A percentile compares a stretch with the other conserved stretches of the same genome.
phyloP scores from a whole-genome alignment of 2,113 vertebrate genomes.

The Dipodomys merriami region DNA sequence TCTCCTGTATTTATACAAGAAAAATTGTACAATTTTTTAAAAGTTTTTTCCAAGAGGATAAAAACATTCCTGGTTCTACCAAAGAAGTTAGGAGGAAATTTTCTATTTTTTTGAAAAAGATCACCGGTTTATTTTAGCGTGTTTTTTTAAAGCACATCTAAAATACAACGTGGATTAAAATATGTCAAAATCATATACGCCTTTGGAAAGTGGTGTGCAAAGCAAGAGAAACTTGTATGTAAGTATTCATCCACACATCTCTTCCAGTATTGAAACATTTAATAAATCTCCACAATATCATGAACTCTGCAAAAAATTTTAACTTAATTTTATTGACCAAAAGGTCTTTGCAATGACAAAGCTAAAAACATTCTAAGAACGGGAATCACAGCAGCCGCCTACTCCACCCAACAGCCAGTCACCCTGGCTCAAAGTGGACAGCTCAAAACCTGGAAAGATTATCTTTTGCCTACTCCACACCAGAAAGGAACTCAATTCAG shows the following conservation, averaged over 20 bases:
- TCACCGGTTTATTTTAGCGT: background rate
- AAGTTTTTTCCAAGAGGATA: background rate
- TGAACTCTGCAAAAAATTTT: background rate
- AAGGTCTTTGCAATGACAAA: conserved; percentile 61
- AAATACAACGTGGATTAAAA: background rate
- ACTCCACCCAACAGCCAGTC: conserved; percentile 81
- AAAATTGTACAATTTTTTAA: background rate
- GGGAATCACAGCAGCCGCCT: conserved; percentile 72
- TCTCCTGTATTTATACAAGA: background rate
- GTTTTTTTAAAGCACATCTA: conserved; percentile 23
- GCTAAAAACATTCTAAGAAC: conserved; percentile 67
- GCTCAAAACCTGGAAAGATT: conserved; percentile 79
- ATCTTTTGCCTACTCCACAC: conserved; percentile 61
- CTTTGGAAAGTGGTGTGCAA: background rate
- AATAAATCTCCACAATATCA: background rate
- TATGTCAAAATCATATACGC: background rate
- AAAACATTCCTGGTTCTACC: background rate
- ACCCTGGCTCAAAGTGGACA: conserved; percentile 67
- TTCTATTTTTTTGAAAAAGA: background rate
- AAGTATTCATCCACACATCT: background rate
- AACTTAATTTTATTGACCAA: background rate
- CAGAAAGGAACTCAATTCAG: conserved; percentile 63
- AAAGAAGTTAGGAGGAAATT: background rate
- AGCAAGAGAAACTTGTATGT: background rate
- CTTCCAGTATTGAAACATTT: background rate